A percentile compares a stretch with the other conserved stretches of the same genome.
Evolutionary conservation across 2,113 vertebrate species (phyloP).

Genomic region (Caretta caretta): DNA sequence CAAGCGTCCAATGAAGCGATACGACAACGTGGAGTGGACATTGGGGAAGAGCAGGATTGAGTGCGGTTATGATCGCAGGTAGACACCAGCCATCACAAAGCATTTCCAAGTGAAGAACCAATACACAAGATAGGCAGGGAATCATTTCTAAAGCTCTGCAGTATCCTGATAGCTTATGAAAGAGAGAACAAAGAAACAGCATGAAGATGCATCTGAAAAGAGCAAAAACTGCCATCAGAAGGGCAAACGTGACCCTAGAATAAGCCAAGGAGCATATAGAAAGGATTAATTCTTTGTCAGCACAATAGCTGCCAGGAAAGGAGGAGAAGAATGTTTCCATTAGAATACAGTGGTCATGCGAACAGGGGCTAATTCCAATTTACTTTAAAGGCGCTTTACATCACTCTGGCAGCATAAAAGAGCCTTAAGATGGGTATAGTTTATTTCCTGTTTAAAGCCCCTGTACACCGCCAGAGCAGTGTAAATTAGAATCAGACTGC

Average conservation of each 20-base stretch:
- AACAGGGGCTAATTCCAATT: not conserved
- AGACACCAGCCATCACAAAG: not conserved
- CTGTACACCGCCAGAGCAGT: accelerated
- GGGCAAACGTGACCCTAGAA: not conserved
- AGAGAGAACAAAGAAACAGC: accelerated
- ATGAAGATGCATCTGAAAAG: not conserved
- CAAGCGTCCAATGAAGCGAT: not conserved
- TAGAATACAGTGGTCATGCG: not conserved
- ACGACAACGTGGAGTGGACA: not conserved
- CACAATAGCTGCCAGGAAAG: not conserved
- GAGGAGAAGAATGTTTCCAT: not conserved
- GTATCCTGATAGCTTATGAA: not conserved
- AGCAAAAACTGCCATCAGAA: not conserved
- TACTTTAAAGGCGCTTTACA: not conserved
- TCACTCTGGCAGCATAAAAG: accelerated
- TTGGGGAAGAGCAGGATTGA: not conserved
- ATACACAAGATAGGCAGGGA: not conserved
- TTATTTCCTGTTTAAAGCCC: not conserved
- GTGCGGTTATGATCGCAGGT: accelerated
- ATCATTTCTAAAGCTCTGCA: accelerated
- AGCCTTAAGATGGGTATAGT: not conserved
- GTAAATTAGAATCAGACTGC: not conserved
- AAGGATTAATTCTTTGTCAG: not conserved
- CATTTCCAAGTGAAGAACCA: not conserved
- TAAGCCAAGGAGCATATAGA: accelerated